A percentile compares a stretch with the other conserved stretches of the same genome.
phyloP scores from a whole-genome alignment of 1,140 invertebrate genomes.

The Caenorhabditis tropicalis region DNA sequence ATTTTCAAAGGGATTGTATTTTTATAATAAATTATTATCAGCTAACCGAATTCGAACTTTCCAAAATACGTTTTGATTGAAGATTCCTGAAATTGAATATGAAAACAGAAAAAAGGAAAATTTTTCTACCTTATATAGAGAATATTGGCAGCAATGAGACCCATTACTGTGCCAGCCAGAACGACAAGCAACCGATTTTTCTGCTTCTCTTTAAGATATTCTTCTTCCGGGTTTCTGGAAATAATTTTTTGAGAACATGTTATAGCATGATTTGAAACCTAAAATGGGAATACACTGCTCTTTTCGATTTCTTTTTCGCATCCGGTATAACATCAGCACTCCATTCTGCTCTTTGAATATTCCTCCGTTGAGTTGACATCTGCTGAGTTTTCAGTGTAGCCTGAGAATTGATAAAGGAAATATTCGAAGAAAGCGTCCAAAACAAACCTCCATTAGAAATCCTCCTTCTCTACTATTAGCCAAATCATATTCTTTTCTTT shows the following conservation, averaged over 20 bases:
- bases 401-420: neutral
- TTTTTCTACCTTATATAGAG: neutral
- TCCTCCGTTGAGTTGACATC: neutral
- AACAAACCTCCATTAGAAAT: constrained; percentile 25
- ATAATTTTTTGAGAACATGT: neutral
- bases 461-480: neutral
- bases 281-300: neutral
- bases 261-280: too few species aligned
- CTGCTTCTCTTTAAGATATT: neutral
- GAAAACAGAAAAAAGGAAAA: neutral
- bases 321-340: constrained; percentile 9
- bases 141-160: neutral
- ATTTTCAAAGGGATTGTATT: too few species aligned
- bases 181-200: constrained; percentile 8
- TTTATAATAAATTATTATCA: neutral
- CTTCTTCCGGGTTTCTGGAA: constrained; percentile 17
- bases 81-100: neutral
- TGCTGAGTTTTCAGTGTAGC: neutral
- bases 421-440: neutral
- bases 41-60: neutral
- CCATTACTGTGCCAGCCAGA: neutral
- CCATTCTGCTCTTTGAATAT: constrained; percentile 25
- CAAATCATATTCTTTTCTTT: constrained; percentile 20
- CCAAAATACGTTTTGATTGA: neutral
- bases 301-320: neutral